These are phyloP conservation scores for Gallinago undulata DNA, from an alignment of 2,113 vertebrate species.

Conservation along the genomic window DNA sequence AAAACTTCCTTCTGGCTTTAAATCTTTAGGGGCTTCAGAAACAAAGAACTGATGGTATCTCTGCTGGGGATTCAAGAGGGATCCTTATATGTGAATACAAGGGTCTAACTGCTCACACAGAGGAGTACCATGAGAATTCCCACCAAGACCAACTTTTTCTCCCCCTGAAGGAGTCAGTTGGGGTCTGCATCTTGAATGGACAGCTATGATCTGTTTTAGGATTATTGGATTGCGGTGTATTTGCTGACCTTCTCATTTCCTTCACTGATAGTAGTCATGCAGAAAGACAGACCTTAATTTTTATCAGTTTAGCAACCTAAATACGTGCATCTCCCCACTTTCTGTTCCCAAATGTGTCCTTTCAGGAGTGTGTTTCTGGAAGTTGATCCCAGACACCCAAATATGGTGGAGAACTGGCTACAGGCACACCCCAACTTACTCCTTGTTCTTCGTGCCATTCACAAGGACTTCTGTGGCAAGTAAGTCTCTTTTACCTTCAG, in stretches of 20 bases:
- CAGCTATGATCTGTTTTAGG: neutral
- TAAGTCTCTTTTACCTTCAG: constrained; percentile 40
- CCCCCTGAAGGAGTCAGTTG: neutral
- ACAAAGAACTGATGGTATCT: neutral
- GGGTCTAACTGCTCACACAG: neutral
- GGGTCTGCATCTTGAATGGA: neutral
- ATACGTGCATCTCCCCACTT: neutral
- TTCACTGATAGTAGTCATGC: neutral
- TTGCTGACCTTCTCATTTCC: neutral
- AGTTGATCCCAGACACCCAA: constrained; percentile 89
- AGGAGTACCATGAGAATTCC: neutral
- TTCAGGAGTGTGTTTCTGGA: constrained; percentile 90
- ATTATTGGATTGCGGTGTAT: neutral
- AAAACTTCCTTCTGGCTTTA: neutral
- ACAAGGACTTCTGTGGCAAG: constrained; percentile 86
- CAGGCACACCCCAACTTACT: constrained; percentile 56
- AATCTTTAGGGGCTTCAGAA: neutral
- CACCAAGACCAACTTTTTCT: neutral
- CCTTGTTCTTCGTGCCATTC: constrained; percentile 74
- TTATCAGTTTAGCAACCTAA: neutral
- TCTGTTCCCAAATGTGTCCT: neutral
- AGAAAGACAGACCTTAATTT: neutral
- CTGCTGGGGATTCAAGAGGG: neutral
- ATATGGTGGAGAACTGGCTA: constrained; percentile 81
- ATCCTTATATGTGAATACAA: rapidly evolving